Evolutionary conservation across 2,888 invertebrate genomes (phyloP), one percentile per base, ranked within the genome.

Genomic region (Mimas tiliae): DNA sequence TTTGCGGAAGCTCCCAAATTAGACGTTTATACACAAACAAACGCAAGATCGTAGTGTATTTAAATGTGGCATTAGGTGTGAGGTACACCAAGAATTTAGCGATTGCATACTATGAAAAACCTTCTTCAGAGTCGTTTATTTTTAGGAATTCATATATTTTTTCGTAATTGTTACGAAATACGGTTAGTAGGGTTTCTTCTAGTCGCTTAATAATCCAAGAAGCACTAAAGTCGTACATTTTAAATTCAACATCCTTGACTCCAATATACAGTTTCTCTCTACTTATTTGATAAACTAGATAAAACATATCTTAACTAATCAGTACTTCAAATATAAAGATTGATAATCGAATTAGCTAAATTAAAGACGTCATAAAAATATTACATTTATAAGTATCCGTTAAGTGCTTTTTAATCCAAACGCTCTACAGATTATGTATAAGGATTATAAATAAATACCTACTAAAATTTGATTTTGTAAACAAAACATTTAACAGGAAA

Each of bases 1-100:
- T 53, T 34, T 53, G 33, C 53, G n/a, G 53, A 33, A 53, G 53
- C 53, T 52, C 14, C 27, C 52, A 21, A 53, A 33, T 53, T 53
- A 34, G n/a, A 33, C 53, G n/a, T 34, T 33, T n/a, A 53, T n/a
- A 53, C 6, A 34, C n/a, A 53, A 53, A 33, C 53, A 53, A 53
- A 33, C 53, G 34, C 53, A 53, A 1, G 45, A 45, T 45, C 45
- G 12, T 45, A 45, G 34, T 33, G n/a, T 33, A 53, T 34, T 2
- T 53, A 6, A 33, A 34, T 33, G 14, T 33, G 11, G 53, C 27
- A 53, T 34, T 33, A 8, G 33, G n/a, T n/a, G 8, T 34, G 34
- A 7, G 7, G 33, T 53, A 53, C 33, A 34, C 14, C 27, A 1
- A 33, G 33, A 45, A 45, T 45, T 27, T 14, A 6, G 6, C 11